phyloP scores from a whole-genome alignment of 1,140 invertebrate species.

The Samia ricini region DNA sequence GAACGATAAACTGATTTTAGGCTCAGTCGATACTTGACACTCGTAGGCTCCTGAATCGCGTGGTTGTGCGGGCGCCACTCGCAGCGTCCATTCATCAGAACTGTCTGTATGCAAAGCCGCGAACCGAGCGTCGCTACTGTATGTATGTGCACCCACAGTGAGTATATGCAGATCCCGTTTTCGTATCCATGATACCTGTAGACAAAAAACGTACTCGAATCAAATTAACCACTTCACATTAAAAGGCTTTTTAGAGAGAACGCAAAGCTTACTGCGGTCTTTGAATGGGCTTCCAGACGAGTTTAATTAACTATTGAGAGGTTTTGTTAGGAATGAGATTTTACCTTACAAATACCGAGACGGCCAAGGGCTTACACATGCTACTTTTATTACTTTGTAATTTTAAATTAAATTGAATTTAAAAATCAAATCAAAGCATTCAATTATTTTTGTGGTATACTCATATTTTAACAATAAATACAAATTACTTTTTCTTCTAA shows the following conservation, averaged over 20 bases:
- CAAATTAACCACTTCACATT: neutral
- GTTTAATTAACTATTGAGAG: no score
- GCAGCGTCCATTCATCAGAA: constrained; percentile 92
- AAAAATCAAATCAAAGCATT: no score
- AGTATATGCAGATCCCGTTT: constrained; percentile 86
- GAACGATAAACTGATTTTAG: constrained; percentile 90
- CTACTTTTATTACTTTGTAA: no score
- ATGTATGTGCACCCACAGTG: constrained; percentile 85
- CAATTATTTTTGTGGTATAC: no score
- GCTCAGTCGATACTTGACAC: constrained; percentile 92
- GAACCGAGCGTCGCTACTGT: constrained; percentile 87
- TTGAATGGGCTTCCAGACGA: neutral
- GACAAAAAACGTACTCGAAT: constrained; percentile 16
- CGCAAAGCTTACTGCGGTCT: neutral
- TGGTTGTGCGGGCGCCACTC: constrained; percentile 88
- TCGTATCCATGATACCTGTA: constrained; percentile 86
- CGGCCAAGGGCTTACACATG: no score
- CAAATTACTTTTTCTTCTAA: no score
- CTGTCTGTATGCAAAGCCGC: constrained; percentile 89
- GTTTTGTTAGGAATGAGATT: no score
- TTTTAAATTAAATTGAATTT: no score
- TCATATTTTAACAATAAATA: no score
- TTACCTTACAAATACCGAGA: no score
- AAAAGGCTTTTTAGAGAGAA: neutral
- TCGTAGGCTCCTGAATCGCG: constrained; percentile 88